Percentiles rank a stretch among this genome's conserved stretches.
phyloP scores from a whole-genome alignment of 2,113 vertebrate genomes.

The Mugil cephalus region DNA sequence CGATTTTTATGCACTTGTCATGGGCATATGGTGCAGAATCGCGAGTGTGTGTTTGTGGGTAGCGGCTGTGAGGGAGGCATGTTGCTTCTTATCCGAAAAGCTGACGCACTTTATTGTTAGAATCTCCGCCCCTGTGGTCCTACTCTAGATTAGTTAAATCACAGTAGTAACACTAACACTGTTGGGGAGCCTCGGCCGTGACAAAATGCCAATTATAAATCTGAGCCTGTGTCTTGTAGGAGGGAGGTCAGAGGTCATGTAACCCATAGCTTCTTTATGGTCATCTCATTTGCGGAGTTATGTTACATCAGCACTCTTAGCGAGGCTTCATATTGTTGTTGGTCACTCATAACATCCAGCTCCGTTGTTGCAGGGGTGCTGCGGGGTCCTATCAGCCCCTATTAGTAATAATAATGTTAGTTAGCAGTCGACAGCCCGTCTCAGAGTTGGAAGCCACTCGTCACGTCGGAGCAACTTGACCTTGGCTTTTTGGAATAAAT shows the following conservation, averaged over 20 bases:
- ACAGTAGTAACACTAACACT: slow-evolving; percentile 4
- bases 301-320: slow-evolving; percentile 50
- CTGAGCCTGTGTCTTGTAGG: slow-evolving; percentile 37
- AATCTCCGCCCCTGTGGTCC: slow-evolving; percentile 60
- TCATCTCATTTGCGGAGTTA: slow-evolving; percentile 39
- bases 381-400: slow-evolving; percentile 59
- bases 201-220: slow-evolving; percentile 73
- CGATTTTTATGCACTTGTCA: slow-evolving; percentile 92
- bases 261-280: slow-evolving; percentile 17
- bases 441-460: slow-evolving; percentile 62
- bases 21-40: slow-evolving; percentile 80
- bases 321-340: slow-evolving; percentile 22
- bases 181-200: slow-evolving; percentile 40
- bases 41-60: slow-evolving; percentile 55
- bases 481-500: slow-evolving; percentile 69
- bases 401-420: slow-evolving; percentile 73
- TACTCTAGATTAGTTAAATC: slow-evolving; percentile 60
- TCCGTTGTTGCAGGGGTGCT: slow-evolving; percentile 48
- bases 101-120: slow-evolving; percentile 67
- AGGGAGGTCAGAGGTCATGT: slow-evolving; percentile 49
- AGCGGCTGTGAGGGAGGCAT: slow-evolving; percentile 36
- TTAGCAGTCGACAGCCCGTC: slow-evolving; percentile 58
- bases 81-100: slow-evolving; percentile 62
- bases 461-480: slow-evolving; percentile 67
- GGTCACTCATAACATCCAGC: slow-evolving; percentile 33